Evolutionary conservation across 2,113 vertebrate genomes (phyloP).

Genomic region (Thoracochromis brauschi): DNA sequence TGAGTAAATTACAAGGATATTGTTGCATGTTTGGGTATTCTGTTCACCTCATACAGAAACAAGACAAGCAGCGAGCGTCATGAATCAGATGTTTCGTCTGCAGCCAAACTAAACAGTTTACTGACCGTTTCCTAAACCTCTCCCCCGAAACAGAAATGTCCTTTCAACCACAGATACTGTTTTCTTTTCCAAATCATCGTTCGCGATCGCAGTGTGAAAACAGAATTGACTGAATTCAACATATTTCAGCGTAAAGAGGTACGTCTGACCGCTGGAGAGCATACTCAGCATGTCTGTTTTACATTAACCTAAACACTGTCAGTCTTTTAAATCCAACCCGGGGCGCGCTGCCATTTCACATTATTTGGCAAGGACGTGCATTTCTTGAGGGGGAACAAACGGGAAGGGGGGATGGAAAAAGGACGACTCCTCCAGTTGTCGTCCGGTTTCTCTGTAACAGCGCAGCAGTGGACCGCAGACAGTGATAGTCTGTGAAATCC

Average conservation of each 20-base stretch:
- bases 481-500: conserved; percentile 46
- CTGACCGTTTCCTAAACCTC: background rate
- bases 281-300: background rate
- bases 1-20: conserved; percentile 12
- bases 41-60: background rate
- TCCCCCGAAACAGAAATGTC: background rate
- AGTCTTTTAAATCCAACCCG: background rate
- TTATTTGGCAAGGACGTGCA: background rate
- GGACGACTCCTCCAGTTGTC: conserved; percentile 17
- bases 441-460: conserved; percentile 8
- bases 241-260: background rate
- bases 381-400: background rate
- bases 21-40: background rate
- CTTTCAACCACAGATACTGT: background rate
- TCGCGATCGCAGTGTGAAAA: background rate
- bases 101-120: background rate
- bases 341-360: background rate
- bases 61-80: background rate
- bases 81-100: background rate
- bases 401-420: background rate
- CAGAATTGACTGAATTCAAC: background rate
- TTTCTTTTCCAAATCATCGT: background rate
- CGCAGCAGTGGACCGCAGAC: conserved; percentile 12
- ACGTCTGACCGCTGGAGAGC: background rate
- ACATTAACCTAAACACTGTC: background rate